Conservation (phyloP, 2,888 invertebrate genomes). For the Ormia ochracea region DNA sequence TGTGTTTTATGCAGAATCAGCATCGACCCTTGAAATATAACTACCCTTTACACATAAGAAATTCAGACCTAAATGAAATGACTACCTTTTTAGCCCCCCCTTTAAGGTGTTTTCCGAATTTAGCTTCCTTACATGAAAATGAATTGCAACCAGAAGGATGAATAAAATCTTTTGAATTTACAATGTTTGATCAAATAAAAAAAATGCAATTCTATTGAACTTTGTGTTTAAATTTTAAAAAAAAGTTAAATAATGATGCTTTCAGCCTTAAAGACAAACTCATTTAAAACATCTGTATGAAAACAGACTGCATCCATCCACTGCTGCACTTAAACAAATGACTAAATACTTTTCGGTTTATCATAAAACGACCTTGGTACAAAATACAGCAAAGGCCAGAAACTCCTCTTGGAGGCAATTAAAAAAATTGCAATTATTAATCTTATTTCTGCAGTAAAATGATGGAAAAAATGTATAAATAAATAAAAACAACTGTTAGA, state of each 20-base stretch:
- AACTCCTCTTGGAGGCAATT: constrained; percentile 30
- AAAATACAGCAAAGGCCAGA: background rate
- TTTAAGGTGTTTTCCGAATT: too few relatives aligned
- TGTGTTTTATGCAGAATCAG: too few relatives aligned
- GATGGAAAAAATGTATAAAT: constrained; percentile 29
- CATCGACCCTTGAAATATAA: too few relatives aligned
- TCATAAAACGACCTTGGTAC: constrained; percentile 28
- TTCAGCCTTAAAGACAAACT: background rate
- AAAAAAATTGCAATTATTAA: constrained; percentile 44
- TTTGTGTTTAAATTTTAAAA: background rate
- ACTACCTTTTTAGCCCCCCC: too few relatives aligned
- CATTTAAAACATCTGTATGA: background rate
- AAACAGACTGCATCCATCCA: background rate
- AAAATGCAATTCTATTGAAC: background rate
- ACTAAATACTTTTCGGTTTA: background rate
- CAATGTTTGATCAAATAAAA: too few relatives aligned
- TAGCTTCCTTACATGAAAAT: too few relatives aligned
- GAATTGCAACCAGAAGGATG: too few relatives aligned
- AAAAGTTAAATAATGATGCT: too few relatives aligned
- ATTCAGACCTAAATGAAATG: too few relatives aligned
- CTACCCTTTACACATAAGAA: too few relatives aligned
- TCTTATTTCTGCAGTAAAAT: constrained; percentile 52
- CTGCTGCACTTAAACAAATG: background rate
- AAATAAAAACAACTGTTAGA: constrained; percentile 55
- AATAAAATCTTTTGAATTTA: too few relatives aligned